Percentiles rank a stretch among this genome's conserved stretches.
Conservation (phyloP, 2,113 vertebrate species). For the Colinus virginianus region DNA sequence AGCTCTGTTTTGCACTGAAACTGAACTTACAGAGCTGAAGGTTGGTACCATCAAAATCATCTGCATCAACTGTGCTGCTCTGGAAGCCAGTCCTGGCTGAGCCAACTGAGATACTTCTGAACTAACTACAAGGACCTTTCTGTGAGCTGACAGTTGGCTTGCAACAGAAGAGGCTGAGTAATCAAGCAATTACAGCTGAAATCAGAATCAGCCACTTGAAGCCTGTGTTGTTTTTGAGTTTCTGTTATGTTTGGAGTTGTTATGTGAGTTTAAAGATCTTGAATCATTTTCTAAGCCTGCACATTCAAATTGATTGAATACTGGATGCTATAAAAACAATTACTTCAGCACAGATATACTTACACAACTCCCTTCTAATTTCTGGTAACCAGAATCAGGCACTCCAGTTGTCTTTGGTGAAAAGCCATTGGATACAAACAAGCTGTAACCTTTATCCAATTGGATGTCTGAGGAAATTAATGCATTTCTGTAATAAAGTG, state of each 20-base stretch:
- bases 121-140: constrained; percentile 10
- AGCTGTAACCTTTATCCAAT: constrained; percentile 22
- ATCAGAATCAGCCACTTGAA: constrained; percentile 61
- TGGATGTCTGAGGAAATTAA: constrained; percentile 19
- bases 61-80: not conserved
- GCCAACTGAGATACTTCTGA: constrained; percentile 19
- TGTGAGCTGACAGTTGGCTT: constrained; percentile 57
- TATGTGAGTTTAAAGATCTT: constrained; percentile 58
- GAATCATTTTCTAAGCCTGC: constrained; percentile 62
- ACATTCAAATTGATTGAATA: constrained; percentile 61
- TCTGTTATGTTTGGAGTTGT: constrained; percentile 71
- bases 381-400: not conserved
- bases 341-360: constrained; percentile 68
- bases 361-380: constrained; percentile 48
- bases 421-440: constrained; percentile 45
- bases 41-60: not conserved
- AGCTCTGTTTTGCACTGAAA: not conserved
- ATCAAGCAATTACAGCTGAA: constrained; percentile 61
- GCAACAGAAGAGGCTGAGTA: constrained; percentile 56
- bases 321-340: constrained; percentile 60
- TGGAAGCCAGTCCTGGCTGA: not conserved
- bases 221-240: constrained; percentile 51
- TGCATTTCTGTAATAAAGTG: constrained; percentile 4
- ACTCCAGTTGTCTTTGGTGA: constrained; percentile 41
- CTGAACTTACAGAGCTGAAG: not conserved